phyloP scores from a whole-genome alignment of 64 coral and sea anemone species.

The Montipora efflorescens region DNA sequence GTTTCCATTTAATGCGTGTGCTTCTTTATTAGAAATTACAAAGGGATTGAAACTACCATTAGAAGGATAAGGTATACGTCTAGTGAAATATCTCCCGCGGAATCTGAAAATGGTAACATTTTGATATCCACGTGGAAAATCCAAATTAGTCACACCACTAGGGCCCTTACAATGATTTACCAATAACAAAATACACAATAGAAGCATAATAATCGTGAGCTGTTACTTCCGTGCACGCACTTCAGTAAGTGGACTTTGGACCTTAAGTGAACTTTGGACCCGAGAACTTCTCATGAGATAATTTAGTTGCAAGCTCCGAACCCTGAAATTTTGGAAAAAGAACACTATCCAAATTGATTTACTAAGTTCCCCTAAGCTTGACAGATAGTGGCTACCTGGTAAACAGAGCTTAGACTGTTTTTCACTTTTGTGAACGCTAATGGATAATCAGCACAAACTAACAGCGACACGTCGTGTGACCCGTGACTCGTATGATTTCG shows the following conservation, averaged over 20 bases:
- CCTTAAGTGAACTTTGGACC: neutral
- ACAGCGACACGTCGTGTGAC: neutral
- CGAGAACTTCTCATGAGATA: neutral
- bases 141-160: neutral
- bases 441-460: constrained; percentile 1
- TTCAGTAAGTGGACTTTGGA: constrained; percentile 19
- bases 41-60: no score
- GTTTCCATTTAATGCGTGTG: constrained; percentile 58
- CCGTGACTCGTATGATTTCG: neutral
- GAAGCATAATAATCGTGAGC: constrained; percentile 6
- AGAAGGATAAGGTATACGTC: constrained; percentile 15
- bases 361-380: neutral
- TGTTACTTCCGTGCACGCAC: constrained; percentile 5
- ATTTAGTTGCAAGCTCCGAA: neutral
- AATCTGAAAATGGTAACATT: constrained; percentile 2
- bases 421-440: neutral
- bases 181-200: neutral
- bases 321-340: neutral
- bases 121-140: constrained; percentile 12
- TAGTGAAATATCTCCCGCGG: constrained; percentile 16
- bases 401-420: constrained; percentile 17
- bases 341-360: constrained; percentile 6
- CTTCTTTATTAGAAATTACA: neutral
- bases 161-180: neutral
- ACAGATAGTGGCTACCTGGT: neutral